Conservation (phyloP, 2,797 vertebrate genomes). For the Anas flavirostris region DNA sequence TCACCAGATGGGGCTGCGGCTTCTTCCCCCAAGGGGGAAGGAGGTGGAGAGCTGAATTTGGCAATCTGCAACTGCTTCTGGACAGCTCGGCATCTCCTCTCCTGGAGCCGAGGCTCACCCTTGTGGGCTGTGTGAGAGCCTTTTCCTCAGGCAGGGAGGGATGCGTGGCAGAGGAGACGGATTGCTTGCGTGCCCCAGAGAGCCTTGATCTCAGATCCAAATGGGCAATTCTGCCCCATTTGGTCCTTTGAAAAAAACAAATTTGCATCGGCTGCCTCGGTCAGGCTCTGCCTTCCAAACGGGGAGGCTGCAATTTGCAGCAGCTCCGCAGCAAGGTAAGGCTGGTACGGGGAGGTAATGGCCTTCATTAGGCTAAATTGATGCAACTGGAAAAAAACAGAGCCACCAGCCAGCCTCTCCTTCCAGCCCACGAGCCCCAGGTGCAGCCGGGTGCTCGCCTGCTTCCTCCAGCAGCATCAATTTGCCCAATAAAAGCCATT, state of each 20-base stretch:
- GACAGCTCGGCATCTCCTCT: not conserved
- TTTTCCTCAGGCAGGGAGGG: not conserved
- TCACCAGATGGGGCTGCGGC: not conserved
- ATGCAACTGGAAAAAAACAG: not conserved
- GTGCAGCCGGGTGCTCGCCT: not conserved
- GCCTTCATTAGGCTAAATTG: slow-evolving; percentile 2
- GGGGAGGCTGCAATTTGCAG: not conserved
- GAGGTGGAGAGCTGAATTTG: not conserved
- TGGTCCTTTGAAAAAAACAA: slow-evolving; percentile 37
- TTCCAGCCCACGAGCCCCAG: not conserved
- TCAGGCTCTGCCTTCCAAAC: not conserved
- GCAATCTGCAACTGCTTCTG: not conserved
- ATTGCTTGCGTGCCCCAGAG: fast-evolving
- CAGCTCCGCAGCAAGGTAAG: not conserved
- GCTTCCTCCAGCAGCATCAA: slow-evolving; percentile 47
- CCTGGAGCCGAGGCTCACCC: not conserved
- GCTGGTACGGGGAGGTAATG: not conserved
- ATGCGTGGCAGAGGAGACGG: not conserved
- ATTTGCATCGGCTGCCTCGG: slow-evolving; percentile 36
- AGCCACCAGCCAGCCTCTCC: not conserved
- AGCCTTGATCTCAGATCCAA: not conserved
- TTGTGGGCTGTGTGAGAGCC: not conserved
- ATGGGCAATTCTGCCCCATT: slow-evolving; percentile 14
- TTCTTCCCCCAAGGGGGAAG: not conserved
- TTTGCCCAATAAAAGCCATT: slow-evolving; percentile 2